Conservation (phyloP, 30 jellyfish, hydroid and myxozoan species). For the Aurelia coerulea region DNA sequence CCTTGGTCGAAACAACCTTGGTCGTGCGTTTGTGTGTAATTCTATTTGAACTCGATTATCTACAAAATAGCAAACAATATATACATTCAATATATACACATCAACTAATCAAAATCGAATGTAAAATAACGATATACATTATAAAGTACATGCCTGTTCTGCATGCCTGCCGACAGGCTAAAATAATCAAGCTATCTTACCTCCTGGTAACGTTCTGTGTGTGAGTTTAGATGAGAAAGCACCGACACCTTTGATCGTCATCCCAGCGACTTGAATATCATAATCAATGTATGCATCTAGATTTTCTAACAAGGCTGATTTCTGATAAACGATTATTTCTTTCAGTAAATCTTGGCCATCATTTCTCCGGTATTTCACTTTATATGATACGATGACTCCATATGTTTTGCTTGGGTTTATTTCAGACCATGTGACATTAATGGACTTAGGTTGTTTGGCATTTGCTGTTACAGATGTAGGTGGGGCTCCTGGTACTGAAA, state of each 20-base stretch:
- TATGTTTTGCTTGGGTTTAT: slow-evolving; percentile 10
- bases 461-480: slow-evolving; percentile 30
- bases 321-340: neutral
- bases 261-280: slow-evolving; percentile 56
- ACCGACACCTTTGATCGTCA: slow-evolving; percentile 58
- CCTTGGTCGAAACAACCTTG: no score
- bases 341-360: slow-evolving; percentile 22
- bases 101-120: no score
- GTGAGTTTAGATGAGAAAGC: neutral
- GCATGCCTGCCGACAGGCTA: no score
- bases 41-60: no score
- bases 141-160: no score
- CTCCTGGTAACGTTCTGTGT: slow-evolving; percentile 17
- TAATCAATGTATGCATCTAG: slow-evolving; percentile 36
- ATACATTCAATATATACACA: no score
- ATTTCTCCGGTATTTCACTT: slow-evolving; percentile 25
- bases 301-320: neutral
- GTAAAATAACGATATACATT: no score
- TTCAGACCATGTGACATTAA: slow-evolving; percentile 33
- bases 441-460: slow-evolving; percentile 6
- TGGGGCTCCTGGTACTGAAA: slow-evolving; percentile 36
- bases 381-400: slow-evolving; percentile 25
- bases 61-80: no score
- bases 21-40: no score
- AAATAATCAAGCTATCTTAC: neutral